Base-by-base conservation (phyloP, 2,113 vertebrate genomes). In the Daphoenositta chrysoptera region DNA sequence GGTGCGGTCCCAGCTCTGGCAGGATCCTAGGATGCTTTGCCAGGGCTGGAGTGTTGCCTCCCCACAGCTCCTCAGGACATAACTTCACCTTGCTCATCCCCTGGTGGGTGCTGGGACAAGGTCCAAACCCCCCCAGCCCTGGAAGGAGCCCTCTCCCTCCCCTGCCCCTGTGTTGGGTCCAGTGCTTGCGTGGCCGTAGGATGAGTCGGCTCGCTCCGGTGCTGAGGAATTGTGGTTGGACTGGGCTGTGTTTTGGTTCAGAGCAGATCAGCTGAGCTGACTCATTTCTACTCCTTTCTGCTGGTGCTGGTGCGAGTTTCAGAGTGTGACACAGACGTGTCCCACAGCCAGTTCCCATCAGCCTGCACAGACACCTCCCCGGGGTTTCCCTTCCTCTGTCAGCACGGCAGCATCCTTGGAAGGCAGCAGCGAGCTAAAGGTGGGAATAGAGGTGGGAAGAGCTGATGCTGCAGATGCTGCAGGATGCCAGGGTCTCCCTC, bases 161-260 rank as follows among this genome's bases (percentile, higher is more conserved):
- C 6, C 31, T 6, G 1, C 31, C 64, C 33, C 16, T 2, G 24
- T 20, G 24, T 26, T 3, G 1, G 50, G 65, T 51, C 40, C 21
- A 2, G 65, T 2, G 9, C 54, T 16, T 45, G 17, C 0, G 1
- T 19, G 77, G 82, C 63, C 1, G 0, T 15, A 19, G 89, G 44
- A 11, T 45, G 80, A 50, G 19, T 60, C 33, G 31, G 63, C 75
- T 82, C 12, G 2, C 27, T 21, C 42, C 0, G 2, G 12, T 16
- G 5, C 53, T 57, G 68, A 69, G 51, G 45, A 22, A 28, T 33
- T 8, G 61, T 82, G 92, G 31, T 78, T 82, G 71, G 30, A 10
- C 79, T 23, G 37, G 19, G 16, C 2, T 47, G 54, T 9, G n/a
- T 51, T 87, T 80, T 50, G 76, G 44, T 54, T 92, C 24, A 6